These are phyloP conservation scores for Tridacna gigas DNA, from an alignment of 2,888 invertebrate genomes.

Conservation along the genomic window DNA sequence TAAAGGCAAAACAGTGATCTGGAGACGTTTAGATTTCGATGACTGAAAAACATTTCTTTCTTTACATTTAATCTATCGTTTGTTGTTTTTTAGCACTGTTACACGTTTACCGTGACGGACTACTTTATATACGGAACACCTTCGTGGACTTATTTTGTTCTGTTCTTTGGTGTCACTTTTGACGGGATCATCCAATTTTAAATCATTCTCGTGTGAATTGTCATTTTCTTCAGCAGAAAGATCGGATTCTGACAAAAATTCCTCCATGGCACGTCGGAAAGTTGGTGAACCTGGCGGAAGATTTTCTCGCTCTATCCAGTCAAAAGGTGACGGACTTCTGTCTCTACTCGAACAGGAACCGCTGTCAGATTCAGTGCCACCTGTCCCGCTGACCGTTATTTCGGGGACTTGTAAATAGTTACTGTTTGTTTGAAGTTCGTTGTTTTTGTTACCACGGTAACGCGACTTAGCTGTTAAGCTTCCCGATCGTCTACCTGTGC, in stretches of 20 bases:
- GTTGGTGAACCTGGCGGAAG: slow-evolving; percentile 19
- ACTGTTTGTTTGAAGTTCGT: not conserved
- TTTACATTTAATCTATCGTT: not conserved
- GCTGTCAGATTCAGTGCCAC: not conserved
- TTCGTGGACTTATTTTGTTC: not conserved
- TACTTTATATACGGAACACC: slow-evolving; percentile 18
- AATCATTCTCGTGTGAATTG: slow-evolving; percentile 6
- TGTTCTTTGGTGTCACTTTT: slow-evolving; percentile 6
- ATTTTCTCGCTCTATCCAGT: slow-evolving; percentile 1
- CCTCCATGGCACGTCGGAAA: slow-evolving; percentile 19
- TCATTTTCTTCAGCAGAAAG: slow-evolving; percentile 4
- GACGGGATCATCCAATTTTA: not conserved
- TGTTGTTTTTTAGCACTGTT: not conserved
- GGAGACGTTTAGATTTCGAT: too few relatives aligned
- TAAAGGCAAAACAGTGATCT: too few relatives aligned
- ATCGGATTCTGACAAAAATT: slow-evolving; percentile 9
- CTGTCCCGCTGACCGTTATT: not conserved
- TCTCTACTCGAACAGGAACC: slow-evolving; percentile 1
- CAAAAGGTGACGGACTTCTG: slow-evolving; percentile 16
- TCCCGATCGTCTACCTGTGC: not conserved
- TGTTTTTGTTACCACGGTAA: not conserved
- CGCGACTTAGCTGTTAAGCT: not conserved
- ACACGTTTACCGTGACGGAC: slow-evolving; percentile 14
- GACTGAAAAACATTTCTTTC: too few relatives aligned
- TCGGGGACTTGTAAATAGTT: slow-evolving; percentile 4